Evolutionary conservation across 2,113 vertebrate species (phyloP), one percentile per base, ranked within the genome.

Genomic region (Pseudorhombus dupliciocellatus): DNA sequence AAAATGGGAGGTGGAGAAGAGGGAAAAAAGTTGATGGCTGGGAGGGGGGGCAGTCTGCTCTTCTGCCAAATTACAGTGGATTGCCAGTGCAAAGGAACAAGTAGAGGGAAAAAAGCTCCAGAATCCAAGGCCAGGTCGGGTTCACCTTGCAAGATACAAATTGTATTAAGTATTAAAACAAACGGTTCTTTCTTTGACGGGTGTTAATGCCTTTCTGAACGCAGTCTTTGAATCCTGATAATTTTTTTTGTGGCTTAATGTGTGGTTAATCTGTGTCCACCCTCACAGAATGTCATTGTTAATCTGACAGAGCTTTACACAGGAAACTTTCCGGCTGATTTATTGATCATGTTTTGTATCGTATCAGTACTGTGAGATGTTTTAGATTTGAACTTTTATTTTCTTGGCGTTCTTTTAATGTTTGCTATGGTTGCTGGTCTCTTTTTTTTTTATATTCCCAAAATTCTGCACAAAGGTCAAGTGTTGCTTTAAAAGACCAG

Each of bases 391-490:
- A 34, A 53, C 21, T 71, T 76, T 57, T n/a, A 56, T 74, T 67
- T 68, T 84, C 50, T 77, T 30, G 76, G 7, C n/a, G 25, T 53
- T 42, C 26, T 56, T n/a, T 37, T 59, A 66, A 81, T 86, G 77
- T 85, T 90, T 89, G 71, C 84, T 84, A 77, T 86, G 62, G 68
- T 83, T 80, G 68, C 51, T 71, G 44, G 63, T 82, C 75, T 61
- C 59, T 69, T 81, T 15, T 82, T 77, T 61, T 60, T 69, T 80
- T 8, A 2, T 79, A 75, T 72, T 65, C 25, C 26, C 62, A 66
- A 67, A 22, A 63, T 64, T 87, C 79, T 90, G 81, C 84, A 87
- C 77, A 90, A 90, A 91, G 89, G 85, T 89, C 88, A 90, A 90
- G 88, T 90, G 89, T 90, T 90, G 87, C 74, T 90, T 84, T 80